Conservation (phyloP, 1,140 invertebrate genomes). For the Brachionus manjavacas region DNA sequence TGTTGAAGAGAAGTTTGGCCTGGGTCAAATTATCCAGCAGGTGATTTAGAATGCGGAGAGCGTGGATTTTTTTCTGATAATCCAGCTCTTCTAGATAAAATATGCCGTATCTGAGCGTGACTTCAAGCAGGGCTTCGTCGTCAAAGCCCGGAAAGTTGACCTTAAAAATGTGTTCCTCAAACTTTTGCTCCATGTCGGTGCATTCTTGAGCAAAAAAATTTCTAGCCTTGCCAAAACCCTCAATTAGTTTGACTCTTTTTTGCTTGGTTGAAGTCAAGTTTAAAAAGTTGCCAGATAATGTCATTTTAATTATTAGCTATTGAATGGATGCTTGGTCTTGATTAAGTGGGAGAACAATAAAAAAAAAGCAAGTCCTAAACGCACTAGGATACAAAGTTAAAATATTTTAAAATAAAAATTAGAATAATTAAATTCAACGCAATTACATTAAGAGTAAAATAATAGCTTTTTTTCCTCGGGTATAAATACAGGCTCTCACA, state of each 20-base stretch:
- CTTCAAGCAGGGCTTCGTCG: not conserved
- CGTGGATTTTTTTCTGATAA: not conserved
- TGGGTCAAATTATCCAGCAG: slow-evolving; percentile 7
- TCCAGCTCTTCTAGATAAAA: slow-evolving; percentile 29
- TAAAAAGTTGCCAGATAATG: not conserved
- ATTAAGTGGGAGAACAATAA: not conserved
- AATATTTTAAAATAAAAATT: not conserved
- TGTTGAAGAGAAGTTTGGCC: not conserved
- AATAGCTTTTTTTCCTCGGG: not conserved
- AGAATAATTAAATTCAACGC: not conserved
- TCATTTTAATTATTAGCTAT: not conserved
- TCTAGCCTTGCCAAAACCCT: not conserved
- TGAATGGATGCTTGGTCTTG: not conserved
- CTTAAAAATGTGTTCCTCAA: not conserved
- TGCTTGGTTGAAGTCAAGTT: not conserved
- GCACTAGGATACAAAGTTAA: not conserved
- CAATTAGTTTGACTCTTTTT: not conserved
- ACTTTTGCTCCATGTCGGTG: not conserved
- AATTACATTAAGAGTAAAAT: not conserved
- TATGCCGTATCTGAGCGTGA: not conserved
- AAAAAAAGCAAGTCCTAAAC: not conserved
- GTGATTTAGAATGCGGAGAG: not conserved
- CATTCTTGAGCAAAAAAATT: not conserved
- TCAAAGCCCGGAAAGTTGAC: not conserved
- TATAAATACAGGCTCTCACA: not conserved